These are phyloP conservation scores for Aplocera efformata DNA, from an alignment of 2,888 invertebrate genomes.

Conservation along the genomic window DNA sequence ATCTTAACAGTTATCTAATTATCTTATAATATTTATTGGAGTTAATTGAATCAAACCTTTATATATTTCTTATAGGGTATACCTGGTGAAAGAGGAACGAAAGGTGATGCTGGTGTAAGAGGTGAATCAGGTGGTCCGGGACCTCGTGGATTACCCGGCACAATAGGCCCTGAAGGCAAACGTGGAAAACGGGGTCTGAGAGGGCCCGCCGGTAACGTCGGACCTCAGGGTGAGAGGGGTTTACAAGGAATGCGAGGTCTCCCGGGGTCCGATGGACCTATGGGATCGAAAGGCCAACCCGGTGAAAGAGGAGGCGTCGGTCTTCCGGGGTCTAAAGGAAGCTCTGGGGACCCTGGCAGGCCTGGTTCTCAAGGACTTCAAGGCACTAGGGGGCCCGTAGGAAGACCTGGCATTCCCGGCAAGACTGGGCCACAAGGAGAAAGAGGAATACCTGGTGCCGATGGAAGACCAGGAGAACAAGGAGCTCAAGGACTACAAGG, in stretches of 20 bases:
- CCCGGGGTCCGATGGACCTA: constrained; percentile 88
- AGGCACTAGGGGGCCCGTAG: constrained; percentile 83
- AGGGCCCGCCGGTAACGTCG: constrained; percentile 87
- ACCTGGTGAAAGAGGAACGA: constrained; percentile 89
- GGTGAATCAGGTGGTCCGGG: constrained; percentile 88
- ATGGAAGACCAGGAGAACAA: constrained; percentile 92
- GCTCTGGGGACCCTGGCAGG: constrained; percentile 81
- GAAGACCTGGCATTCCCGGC: constrained; percentile 85
- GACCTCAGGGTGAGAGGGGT: constrained; percentile 88
- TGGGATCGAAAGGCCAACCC: constrained; percentile 86
- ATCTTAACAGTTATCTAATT: neutral
- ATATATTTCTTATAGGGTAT: constrained; percentile 76
- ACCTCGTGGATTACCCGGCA: constrained; percentile 87
- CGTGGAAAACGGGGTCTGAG: constrained; percentile 89
- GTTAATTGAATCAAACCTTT: neutral
- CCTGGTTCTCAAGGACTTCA: constrained; percentile 84
- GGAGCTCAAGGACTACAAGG: constrained; percentile 91
- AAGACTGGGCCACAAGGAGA: constrained; percentile 86
- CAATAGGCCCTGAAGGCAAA: constrained; percentile 88
- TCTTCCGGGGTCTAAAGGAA: constrained; percentile 80
- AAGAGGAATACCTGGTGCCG: constrained; percentile 88
- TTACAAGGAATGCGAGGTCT: constrained; percentile 83
- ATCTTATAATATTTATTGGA: neutral
- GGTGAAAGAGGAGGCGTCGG: constrained; percentile 85
- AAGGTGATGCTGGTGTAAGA: constrained; percentile 88